Evolutionary conservation across 1,140 invertebrate genomes (phyloP), one percentile per base, ranked within the genome.

Genomic region (Drosophila virilis): DNA sequence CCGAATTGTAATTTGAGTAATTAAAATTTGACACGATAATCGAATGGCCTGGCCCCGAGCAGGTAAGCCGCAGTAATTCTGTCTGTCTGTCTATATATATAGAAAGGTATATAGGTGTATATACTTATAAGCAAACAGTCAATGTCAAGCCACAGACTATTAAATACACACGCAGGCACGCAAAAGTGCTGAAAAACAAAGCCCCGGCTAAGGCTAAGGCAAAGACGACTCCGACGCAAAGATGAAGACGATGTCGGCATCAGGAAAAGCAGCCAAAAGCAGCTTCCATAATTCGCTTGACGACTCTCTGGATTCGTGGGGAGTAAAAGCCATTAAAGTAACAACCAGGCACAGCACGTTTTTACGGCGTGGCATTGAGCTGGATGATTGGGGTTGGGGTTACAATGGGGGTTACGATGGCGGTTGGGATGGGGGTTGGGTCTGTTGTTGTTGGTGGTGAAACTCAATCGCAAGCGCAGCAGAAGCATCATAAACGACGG

Each of bases 11-110:
- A 88, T 88, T 88, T 88, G 77, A 89, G 83, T 88, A 88, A 88
- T 88, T 88, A 88, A 88, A 88, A 88, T 83, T 79, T 88, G 83
- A 89, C 79, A 88, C 83, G 83, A 88, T 88, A 88, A 89, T 88
- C 83, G 83, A 88, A 88, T 65, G 50, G 55, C 62, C 22, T 22
- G 40, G 13, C 32, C 13, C 22, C 28, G 12, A 45, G 46, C 59
- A 77, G 60, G 74, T 54, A 22, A 22, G 22, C 22, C 22, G 22
- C 22, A 22, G 22, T 22, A 61, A 37, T 45, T 45, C 15, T 57
- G n/a, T n/a, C n/a, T n/a, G 4, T 28, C 22, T 69, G 57, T 35
- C 22, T 40, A 40, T 66, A 74, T 62, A 58, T 69, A 70, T 65
- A 72, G 75, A 70, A 60, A 71, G 50, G 57, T 52, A 75, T 75